A percentile compares a stretch with the other conserved stretches of the same genome.
Conservation (phyloP, 2,888 invertebrate genomes). For the Acanthococcus lagerstroemiae region DNA sequence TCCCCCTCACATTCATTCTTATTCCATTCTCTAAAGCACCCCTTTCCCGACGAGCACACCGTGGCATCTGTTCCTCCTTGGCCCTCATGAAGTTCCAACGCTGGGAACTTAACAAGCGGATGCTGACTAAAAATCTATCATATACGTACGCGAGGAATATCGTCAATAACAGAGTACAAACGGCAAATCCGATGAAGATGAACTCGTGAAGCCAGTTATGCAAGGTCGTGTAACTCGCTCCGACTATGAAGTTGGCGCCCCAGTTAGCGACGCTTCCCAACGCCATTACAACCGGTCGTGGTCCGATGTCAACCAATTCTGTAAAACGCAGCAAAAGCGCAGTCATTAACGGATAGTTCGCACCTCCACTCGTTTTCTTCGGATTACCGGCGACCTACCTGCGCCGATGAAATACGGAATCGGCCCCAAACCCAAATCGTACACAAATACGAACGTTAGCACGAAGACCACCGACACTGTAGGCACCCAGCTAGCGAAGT, state of each 20-base stretch:
- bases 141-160: too few relatives aligned
- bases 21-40: too few relatives aligned
- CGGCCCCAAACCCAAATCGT: slow-evolving; percentile 74
- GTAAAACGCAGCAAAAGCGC: slow-evolving; percentile 33
- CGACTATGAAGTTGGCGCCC: slow-evolving; percentile 78
- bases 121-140: too few relatives aligned
- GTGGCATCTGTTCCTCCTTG: too few relatives aligned
- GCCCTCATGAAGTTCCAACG: too few relatives aligned
- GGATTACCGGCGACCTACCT: slow-evolving; percentile 43
- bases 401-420: slow-evolving; percentile 79
- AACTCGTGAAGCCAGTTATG: slow-evolving; percentile 55
- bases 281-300: slow-evolving; percentile 76
- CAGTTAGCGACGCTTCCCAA: slow-evolving; percentile 78
- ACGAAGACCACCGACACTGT: slow-evolving; percentile 60
- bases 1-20: too few relatives aligned
- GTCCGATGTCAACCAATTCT: slow-evolving; percentile 74
- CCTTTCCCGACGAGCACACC: too few relatives aligned
- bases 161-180: slow-evolving; percentile 47
- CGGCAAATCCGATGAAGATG: slow-evolving; percentile 65
- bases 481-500: slow-evolving; percentile 55
- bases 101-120: too few relatives aligned
- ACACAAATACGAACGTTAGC: slow-evolving; percentile 64
- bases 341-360: not conserved
- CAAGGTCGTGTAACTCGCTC: slow-evolving; percentile 62
- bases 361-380: slow-evolving; percentile 3